Evolutionary conservation across 2,797 vertebrate genomes (phyloP), one percentile per base, ranked within the genome.

Genomic region (Lerista edwardsae): DNA sequence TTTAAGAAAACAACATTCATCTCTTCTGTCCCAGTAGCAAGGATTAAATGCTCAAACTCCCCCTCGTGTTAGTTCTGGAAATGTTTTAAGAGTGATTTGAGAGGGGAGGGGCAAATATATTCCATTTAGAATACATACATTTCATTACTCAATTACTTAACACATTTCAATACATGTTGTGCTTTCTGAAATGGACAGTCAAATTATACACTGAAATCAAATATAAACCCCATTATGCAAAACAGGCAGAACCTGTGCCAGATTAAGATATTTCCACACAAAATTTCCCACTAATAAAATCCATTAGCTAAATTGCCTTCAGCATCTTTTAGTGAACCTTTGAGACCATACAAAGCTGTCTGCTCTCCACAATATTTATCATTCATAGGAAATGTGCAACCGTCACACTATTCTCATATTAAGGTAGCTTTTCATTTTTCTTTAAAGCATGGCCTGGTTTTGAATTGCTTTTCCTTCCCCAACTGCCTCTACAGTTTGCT

Each of bases 181-280:
- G 25, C 29, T 75, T 79, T 9, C 29, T 86, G 19, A 78, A 86
- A 72, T 82, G 68, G 25, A 71, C 15, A 79, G 39, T 2, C 84
- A 88, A 86, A 84, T 83, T 79, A 80, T 31, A 84, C 61, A 82
- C 86, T 84, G 59, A 17, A 39, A 74, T 80, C 62, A 88, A 78
- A 2, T 15, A 23, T 51, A 15, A 65, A 1, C 84, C 10, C 29
- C 2, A 9, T 78, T 7, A 21, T 51, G 75, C 69, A 82, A 93
- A 91, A 25, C 0, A 41, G 39, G 81, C 36, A 82, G 80, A 14
- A 73, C n/a, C 64, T 77, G 0, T 76, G 41, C 19, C 77, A 39
- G 21, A 88, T 92, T 91, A 87, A 79, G 79, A 2, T 68, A 55
- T 27, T 73, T 87, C 76, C 80, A 55, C 0, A 1, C 2, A 1